These are phyloP conservation scores for Serilophus lunatus DNA, from an alignment of 2,113 vertebrate genomes.

Conservation along the genomic window DNA sequence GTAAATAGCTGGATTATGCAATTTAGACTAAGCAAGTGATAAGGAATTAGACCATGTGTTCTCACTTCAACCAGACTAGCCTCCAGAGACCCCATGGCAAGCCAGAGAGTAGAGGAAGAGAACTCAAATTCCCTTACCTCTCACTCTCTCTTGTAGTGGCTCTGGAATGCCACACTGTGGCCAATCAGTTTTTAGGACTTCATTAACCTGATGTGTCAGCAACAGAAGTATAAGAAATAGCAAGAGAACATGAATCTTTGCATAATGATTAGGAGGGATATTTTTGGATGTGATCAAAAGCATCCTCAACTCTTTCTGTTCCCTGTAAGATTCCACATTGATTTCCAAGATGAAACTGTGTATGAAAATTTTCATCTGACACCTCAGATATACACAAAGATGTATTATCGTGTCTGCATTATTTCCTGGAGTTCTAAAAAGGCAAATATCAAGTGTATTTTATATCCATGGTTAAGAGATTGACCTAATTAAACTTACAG, in stretches of 20 bases:
- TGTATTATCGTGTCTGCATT: neutral
- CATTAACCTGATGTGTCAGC: neutral
- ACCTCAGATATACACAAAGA: neutral
- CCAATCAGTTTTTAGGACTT: neutral
- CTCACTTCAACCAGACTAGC: neutral
- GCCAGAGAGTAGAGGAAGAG: neutral
- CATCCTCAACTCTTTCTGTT: neutral
- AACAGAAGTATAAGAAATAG: neutral
- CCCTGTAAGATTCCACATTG: neutral
- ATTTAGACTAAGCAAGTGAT: neutral
- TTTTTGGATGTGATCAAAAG: neutral
- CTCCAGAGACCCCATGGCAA: neutral
- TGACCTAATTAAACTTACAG: neutral
- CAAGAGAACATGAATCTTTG: neutral
- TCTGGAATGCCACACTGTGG: neutral
- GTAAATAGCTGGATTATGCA: neutral
- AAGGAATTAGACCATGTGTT: neutral
- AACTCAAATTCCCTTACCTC: fast-evolving
- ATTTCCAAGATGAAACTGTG: neutral
- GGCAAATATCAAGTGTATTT: neutral
- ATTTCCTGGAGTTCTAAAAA: neutral
- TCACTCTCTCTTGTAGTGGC: neutral
- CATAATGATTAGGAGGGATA: neutral
- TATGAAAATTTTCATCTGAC: neutral
- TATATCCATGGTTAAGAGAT: neutral